phyloP scores from a whole-genome alignment of 2,888 invertebrate species.

The Ormia ochracea region DNA sequence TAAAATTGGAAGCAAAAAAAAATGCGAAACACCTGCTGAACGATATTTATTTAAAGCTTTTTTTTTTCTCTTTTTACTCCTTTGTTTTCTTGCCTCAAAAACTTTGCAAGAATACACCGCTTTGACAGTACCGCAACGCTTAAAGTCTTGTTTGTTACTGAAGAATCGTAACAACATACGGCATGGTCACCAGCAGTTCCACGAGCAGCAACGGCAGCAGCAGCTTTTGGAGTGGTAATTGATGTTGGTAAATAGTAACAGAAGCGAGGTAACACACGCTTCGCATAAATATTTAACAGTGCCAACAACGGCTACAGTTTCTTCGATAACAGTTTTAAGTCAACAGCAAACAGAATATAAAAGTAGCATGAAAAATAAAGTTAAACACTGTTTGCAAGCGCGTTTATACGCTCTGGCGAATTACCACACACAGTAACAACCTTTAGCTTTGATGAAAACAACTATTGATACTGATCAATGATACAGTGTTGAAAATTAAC shows the following conservation, averaged over 20 bases:
- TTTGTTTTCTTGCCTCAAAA: not conserved
- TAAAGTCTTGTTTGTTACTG: constrained; percentile 54
- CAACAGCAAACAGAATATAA: constrained; percentile 6
- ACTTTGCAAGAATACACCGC: constrained; percentile 33
- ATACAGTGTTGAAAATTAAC: constrained; percentile 12
- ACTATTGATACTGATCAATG: constrained; percentile 26
- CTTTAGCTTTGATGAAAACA: constrained; percentile 14
- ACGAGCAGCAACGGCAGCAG: not conserved
- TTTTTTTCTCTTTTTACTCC: not conserved
- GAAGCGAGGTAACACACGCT: constrained; percentile 23
- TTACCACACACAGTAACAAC: constrained; percentile 52
- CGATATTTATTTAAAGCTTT: constrained; percentile 39
- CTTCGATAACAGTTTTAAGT: constrained; percentile 13
- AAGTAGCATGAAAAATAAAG: constrained; percentile 23
- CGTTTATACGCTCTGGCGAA: constrained; percentile 52
- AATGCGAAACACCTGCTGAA: constrained; percentile 53
- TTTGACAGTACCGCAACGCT: constrained; percentile 48
- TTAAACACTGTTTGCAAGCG: constrained; percentile 45
- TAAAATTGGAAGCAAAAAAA: constrained; percentile 5
- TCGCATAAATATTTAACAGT: constrained; percentile 5
- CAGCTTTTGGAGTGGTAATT: constrained; percentile 16
- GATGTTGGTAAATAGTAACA: constrained; percentile 22
- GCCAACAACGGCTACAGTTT: constrained; percentile 22
- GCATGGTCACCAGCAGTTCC: not conserved
- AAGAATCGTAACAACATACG: constrained; percentile 14